A percentile compares a stretch with the other conserved stretches of the same genome.
Conservation (phyloP, 2,888 invertebrate species). For the Cantharis rufa region DNA sequence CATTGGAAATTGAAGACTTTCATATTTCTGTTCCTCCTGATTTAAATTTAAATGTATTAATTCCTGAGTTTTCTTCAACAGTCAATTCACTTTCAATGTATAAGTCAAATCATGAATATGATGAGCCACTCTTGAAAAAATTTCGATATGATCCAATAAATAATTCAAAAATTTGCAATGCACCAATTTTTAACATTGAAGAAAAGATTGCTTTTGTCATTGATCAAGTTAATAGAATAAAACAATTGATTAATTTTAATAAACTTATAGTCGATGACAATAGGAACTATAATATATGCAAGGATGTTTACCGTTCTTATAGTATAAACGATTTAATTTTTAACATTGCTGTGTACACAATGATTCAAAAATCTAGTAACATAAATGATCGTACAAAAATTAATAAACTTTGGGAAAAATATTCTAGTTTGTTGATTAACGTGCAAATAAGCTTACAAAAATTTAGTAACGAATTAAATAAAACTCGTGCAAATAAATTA, state of each 20-base stretch:
- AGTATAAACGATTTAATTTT: constrained; percentile 62
- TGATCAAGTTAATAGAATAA: constrained; percentile 57
- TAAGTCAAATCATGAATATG: constrained; percentile 57
- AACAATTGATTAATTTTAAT: constrained; percentile 62
- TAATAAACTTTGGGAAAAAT: constrained; percentile 42
- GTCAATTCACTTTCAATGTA: constrained; percentile 46
- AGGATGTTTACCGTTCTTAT: constrained; percentile 54
- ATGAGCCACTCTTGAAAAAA: constrained; percentile 52
- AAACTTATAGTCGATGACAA: constrained; percentile 51
- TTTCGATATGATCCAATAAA: constrained; percentile 42
- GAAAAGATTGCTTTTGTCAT: background rate
- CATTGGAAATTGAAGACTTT: constrained; percentile 64
- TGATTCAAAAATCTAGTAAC: constrained; percentile 62
- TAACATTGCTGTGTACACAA: constrained; percentile 66
- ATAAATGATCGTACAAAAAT: constrained; percentile 54
- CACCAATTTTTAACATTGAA: background rate
- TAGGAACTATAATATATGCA: constrained; percentile 42
- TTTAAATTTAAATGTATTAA: constrained; percentile 53
- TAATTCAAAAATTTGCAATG: background rate
- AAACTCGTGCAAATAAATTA: constrained; percentile 46
- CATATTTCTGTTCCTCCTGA: constrained; percentile 51
- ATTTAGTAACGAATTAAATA: constrained; percentile 44
- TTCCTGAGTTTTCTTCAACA: constrained; percentile 47
- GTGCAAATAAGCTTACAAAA: constrained; percentile 35
- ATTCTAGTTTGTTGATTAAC: constrained; percentile 38